phyloP scores from a whole-genome alignment of 1,140 invertebrate species.

The Trinorchestia longiramus region DNA sequence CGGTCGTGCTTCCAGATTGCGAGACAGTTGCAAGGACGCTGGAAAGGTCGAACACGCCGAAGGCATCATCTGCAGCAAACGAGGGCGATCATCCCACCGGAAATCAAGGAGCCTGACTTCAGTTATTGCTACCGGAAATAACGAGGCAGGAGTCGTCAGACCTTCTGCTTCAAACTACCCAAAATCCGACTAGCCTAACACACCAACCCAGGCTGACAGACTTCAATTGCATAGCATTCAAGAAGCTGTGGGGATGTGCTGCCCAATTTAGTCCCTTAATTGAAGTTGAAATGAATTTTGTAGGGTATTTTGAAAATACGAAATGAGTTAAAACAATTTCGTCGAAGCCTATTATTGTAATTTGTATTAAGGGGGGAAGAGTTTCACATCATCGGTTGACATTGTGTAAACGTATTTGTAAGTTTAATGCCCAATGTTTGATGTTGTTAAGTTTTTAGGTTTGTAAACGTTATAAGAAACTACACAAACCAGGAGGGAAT shows the following conservation, averaged over 20 bases:
- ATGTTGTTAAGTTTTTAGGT: too few species aligned
- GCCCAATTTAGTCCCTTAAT: neutral
- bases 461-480: too few species aligned
- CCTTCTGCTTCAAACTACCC: neutral
- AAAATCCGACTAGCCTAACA: neutral
- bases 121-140: slow-evolving; percentile 1
- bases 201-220: neutral
- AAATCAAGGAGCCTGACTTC: neutral
- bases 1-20: neutral
- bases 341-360: neutral
- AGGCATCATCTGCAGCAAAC: neutral
- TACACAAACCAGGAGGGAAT: too few species aligned
- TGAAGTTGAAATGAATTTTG: neutral
- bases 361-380: neutral
- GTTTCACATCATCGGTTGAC: neutral
- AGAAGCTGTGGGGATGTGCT: neutral
- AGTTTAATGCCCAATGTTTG: neutral
- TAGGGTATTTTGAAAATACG: neutral
- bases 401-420: neutral
- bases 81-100: neutral
- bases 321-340: neutral
- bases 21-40: neutral
- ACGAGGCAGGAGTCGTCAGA: neutral
- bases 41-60: neutral
- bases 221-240: neutral